Percentiles rank a stretch among this genome's conserved stretches.
phyloP scores from a whole-genome alignment of 2,888 invertebrate genomes.

The Acheta domesticus region DNA sequence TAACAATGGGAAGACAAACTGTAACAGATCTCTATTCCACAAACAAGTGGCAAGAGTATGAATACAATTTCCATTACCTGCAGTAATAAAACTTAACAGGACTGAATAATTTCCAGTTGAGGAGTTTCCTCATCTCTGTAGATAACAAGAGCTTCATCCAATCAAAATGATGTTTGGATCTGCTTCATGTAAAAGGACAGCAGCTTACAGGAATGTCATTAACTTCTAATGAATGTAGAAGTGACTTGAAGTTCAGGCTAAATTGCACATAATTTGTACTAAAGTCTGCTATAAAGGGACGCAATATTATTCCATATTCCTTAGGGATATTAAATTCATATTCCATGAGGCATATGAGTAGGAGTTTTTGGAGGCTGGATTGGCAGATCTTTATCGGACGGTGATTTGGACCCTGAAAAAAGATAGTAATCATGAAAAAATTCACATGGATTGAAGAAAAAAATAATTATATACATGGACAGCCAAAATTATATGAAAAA shows the following conservation, averaged over 20 bases:
- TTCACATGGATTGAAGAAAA: no score
- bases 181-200: neutral
- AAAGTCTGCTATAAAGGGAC: neutral
- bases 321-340: neutral
- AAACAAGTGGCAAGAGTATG: neutral
- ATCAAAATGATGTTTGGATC: neutral
- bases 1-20: neutral
- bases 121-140: neutral
- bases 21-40: neutral
- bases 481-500: no score
- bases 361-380: constrained; percentile 9
- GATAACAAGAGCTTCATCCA: neutral
- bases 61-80: neutral
- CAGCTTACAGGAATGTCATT: neutral
- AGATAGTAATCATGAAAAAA: neutral
- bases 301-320: neutral
- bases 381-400: constrained; percentile 39
- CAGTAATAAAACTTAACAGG: neutral
- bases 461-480: no score
- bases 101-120: neutral
- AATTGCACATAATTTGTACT: neutral
- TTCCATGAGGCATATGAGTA: neutral
- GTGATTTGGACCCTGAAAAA: constrained; percentile 45
- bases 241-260: neutral
- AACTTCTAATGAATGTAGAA: neutral